Evolutionary conservation across 2,797 vertebrate genomes (phyloP), one percentile per base, ranked within the genome.

Genomic region (Florisuga fusca): DNA sequence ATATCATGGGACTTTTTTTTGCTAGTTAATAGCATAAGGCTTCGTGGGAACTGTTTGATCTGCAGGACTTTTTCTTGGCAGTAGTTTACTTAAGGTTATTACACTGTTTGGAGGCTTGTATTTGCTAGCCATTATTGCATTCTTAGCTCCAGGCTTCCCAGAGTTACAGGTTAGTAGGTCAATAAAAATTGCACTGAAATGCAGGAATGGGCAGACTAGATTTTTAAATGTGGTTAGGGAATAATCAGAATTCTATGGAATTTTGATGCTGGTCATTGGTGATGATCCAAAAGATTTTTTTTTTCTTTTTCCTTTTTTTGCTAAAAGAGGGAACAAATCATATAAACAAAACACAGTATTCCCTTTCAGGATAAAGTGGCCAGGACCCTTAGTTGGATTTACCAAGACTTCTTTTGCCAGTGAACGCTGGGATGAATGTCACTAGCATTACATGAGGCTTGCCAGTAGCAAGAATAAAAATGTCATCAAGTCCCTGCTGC

Each of bases 181-280:
- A 98, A 93, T 97, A 97, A 97, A 98, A 98, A 97, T 98, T 98
- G 97, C 97, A 95, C 94, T 97, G 98, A 97, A 98, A 98, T 98
- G 97, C 97, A 92, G 83, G 68, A 93, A 76, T 84, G 93, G 91
- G 79, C 75, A 92, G 71, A 53, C 54, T 55, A 25, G 45, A 61
- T 78, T 87, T 94, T 94, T 78, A 92, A 75, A 73, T 76, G 87
- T 79, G 63, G 6, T 50, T 91, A 34, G 94, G 81, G 93, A 94
- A 80, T 91, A 88, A 66, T 84, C n/a, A 36, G 36, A 77, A 79
- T 14, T 15, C 46, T n/a, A 12, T 82, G 27, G 41, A 53, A 3
- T 73, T 81, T 82, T 77, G 54, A 21, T 85, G 43, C 38, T 57
- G 31, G 64, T 69, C 23, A 33, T 63, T 36, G 41, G 33, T 73